Conservation (phyloP, 1,140 invertebrate genomes). For the Chymomyza costata region DNA sequence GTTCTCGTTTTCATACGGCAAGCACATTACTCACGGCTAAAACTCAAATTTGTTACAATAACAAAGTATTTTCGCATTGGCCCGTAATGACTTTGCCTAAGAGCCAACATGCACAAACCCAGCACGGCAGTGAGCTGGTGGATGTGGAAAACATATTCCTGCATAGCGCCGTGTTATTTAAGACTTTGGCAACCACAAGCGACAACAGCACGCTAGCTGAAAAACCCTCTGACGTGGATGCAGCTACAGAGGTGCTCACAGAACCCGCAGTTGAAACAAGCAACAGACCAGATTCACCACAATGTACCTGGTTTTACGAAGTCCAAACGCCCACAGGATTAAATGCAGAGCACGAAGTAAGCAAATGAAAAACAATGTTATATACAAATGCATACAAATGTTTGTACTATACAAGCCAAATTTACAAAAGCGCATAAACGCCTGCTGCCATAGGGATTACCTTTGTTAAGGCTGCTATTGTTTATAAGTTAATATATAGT, state of each 20-base stretch:
- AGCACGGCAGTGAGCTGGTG: constrained; percentile 39
- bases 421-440: too few species aligned
- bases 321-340: neutral
- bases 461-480: too few species aligned
- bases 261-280: neutral
- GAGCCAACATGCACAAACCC: constrained; percentile 44
- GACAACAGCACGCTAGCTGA: neutral
- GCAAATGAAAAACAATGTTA: neutral
- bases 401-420: too few species aligned
- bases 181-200: neutral
- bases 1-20: too few species aligned
- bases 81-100: constrained; percentile 38
- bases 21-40: too few species aligned
- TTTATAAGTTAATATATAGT: too few species aligned
- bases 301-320: constrained; percentile 31
- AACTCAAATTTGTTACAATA: too few species aligned
- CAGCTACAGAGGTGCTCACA: constrained; percentile 4
- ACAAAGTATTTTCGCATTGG: constrained; percentile 13
- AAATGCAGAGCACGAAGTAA: neutral
- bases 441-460: too few species aligned
- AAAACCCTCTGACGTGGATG: neutral
- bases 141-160: constrained; percentile 53
- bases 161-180: constrained; percentile 24
- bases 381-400: neutral
- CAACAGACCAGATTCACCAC: neutral